phyloP scores from a whole-genome alignment of 2,888 invertebrate genomes.

The Dorcus hopei region DNA sequence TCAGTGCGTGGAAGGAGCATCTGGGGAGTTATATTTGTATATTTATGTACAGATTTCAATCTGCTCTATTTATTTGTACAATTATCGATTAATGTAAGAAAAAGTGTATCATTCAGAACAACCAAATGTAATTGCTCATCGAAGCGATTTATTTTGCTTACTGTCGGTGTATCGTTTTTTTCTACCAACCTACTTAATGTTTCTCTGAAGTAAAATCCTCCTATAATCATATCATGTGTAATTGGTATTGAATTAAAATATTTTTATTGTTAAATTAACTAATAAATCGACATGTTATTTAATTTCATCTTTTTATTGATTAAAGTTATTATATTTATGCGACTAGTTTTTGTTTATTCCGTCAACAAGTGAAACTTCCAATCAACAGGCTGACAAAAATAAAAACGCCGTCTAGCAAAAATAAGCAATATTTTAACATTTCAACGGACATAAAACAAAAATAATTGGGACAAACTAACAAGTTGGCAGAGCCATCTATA shows the following conservation, averaged over 20 bases:
- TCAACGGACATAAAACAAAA: slow-evolving; percentile 45
- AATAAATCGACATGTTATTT: slow-evolving; percentile 38
- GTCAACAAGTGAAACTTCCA: neutral
- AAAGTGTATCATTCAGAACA: slow-evolving; percentile 8
- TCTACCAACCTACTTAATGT: neutral
- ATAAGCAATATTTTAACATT: slow-evolving; percentile 38
- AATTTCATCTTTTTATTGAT: slow-evolving; percentile 35
- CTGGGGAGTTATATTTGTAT: slow-evolving; percentile 26
- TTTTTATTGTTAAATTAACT: slow-evolving; percentile 33
- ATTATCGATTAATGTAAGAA: slow-evolving; percentile 12
- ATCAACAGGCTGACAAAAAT: slow-evolving; percentile 22
- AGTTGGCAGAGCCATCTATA: slow-evolving; percentile 42
- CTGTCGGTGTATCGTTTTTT: neutral
- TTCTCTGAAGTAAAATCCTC: neutral
- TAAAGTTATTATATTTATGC: slow-evolving; percentile 17
- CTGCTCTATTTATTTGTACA: slow-evolving; percentile 29
- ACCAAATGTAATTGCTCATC: neutral
- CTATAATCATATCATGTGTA: slow-evolving; percentile 27
- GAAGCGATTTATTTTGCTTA: neutral
- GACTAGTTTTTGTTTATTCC: neutral
- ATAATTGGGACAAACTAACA: slow-evolving; percentile 46
- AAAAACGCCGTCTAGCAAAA: slow-evolving; percentile 27
- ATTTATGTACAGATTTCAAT: slow-evolving; percentile 41
- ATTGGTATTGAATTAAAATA: slow-evolving; percentile 29
- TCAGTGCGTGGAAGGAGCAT: slow-evolving; percentile 14